Evolutionary conservation across 2,797 vertebrate species (phyloP).

Genomic region (Harpagifer antarcticus): DNA sequence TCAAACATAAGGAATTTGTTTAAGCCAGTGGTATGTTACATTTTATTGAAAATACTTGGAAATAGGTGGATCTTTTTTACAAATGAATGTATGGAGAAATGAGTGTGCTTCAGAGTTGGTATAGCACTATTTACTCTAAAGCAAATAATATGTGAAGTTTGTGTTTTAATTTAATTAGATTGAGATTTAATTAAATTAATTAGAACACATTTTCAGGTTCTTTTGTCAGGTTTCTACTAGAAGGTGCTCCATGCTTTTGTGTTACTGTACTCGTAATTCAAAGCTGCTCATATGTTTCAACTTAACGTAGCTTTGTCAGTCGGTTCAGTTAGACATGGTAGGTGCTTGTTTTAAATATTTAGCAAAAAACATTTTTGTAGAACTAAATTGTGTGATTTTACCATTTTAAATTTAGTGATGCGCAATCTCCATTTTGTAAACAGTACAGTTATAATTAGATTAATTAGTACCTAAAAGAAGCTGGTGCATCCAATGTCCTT

Average conservation of each 20-base stretch:
- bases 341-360: neutral
- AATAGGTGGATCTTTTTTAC: neutral
- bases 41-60: neutral
- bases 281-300: too few species aligned
- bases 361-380: neutral
- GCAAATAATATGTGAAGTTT: neutral
- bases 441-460: neutral
- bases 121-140: neutral
- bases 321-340: neutral
- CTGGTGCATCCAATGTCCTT: neutral
- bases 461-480: neutral
- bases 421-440: neutral
- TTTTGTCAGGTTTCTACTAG: too few species aligned
- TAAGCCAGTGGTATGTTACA: neutral
- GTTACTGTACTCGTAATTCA: too few species aligned
- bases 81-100: neutral
- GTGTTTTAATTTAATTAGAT: neutral
- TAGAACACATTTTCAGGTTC: too few species aligned
- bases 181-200: too few species aligned
- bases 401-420: neutral
- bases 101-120: neutral
- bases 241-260: too few species aligned
- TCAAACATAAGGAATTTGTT: neutral
- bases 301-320: neutral
- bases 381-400: neutral